phyloP scores from a whole-genome alignment of 1,140 invertebrate species.

The Adoxophyes honmai region DNA sequence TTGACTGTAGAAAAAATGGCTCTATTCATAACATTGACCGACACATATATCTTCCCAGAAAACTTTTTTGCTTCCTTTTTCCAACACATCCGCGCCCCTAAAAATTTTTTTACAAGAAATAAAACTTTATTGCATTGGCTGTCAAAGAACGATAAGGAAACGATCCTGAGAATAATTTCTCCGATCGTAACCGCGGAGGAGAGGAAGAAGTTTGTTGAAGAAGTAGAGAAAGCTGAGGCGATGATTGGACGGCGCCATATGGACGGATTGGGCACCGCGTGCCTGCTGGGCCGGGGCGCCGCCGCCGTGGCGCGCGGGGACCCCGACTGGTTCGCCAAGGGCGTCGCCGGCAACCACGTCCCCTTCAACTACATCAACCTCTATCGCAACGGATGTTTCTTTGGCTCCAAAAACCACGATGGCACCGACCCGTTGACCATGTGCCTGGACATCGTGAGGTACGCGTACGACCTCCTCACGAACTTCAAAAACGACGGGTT shows the following conservation, averaged over 20 bases:
- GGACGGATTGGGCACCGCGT: neutral
- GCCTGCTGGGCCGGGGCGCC: neutral
- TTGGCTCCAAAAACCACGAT: neutral
- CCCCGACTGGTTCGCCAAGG: neutral
- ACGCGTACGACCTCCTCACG: neutral
- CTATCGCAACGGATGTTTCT: neutral
- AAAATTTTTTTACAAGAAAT: constrained; percentile 2
- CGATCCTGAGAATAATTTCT: neutral
- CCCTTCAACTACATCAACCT: neutral
- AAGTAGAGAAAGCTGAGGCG: neutral
- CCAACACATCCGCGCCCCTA: neutral
- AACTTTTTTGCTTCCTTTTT: constrained; percentile 24
- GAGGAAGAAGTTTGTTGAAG: too few relatives aligned
- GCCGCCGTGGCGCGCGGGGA: neutral
- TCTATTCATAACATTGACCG: constrained; percentile 25
- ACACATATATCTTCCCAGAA: constrained; percentile 30
- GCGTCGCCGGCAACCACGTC: neutral
- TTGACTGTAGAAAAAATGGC: too few relatives aligned
- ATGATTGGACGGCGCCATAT: neutral
- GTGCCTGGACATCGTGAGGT: neutral
- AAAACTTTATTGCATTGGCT: constrained; percentile 17
- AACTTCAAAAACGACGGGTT: too few relatives aligned
- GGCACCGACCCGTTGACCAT: too few relatives aligned
- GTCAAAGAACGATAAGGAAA: neutral
- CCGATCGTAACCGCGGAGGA: neutral